A percentile compares a stretch with the other conserved stretches of the same genome.
Conservation (phyloP, 2,797 vertebrate species). For the Channallabes apus region DNA sequence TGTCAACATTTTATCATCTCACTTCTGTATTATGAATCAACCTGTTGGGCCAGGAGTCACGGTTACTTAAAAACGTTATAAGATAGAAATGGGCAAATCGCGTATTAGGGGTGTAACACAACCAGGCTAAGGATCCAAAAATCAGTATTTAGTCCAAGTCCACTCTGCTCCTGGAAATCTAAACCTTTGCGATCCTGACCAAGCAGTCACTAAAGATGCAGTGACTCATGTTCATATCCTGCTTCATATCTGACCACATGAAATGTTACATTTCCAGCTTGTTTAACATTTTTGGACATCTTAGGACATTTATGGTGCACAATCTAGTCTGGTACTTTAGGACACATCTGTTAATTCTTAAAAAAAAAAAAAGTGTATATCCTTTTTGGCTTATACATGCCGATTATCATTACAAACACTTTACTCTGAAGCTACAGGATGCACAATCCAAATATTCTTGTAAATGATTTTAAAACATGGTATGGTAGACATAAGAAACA, state of each 20-base stretch:
- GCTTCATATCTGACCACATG: background rate
- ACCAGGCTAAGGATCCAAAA: background rate
- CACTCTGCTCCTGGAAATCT: background rate
- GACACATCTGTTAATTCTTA: background rate
- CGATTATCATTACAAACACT: background rate
- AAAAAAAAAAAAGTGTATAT: background rate
- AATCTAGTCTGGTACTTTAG: background rate
- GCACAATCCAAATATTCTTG: background rate
- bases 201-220: background rate
- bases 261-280: background rate
- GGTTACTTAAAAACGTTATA: background rate
- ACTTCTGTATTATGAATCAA: background rate
- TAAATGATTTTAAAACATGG: background rate
- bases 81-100: background rate
- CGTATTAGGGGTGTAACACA: background rate
- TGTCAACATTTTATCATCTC: background rate
- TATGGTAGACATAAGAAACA: background rate
- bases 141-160: background rate
- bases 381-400: background rate
- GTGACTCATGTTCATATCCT: background rate
- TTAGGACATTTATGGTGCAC: no score
- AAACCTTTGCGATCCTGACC: background rate
- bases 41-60: background rate
- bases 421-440: background rate
- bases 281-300: no score